Evolutionary conservation across 2,888 invertebrate genomes (phyloP).

Genomic region (Habroteleia sp.): DNA sequence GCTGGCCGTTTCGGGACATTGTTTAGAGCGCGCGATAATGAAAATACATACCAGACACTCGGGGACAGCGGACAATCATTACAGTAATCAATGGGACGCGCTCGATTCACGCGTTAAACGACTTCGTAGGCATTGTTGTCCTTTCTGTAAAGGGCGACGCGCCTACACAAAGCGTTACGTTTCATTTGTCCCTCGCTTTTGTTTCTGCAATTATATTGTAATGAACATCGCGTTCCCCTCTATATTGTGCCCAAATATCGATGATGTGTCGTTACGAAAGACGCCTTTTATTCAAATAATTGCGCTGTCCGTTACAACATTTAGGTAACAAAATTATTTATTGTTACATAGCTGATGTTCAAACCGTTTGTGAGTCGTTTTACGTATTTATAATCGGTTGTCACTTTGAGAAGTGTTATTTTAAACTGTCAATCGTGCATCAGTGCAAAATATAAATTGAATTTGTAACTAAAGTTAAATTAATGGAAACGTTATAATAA

Average conservation of each 20-base stretch:
- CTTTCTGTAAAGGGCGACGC: slow-evolving; percentile 61
- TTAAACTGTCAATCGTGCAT: slow-evolving; percentile 9
- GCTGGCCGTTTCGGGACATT: slow-evolving; percentile 65
- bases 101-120: slow-evolving; percentile 64
- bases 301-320: slow-evolving; percentile 56
- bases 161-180: slow-evolving; percentile 60
- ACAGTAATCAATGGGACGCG: slow-evolving; percentile 67
- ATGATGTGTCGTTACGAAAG: slow-evolving; percentile 56
- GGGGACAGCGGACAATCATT: slow-evolving; percentile 67
- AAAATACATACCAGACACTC: slow-evolving; percentile 71
- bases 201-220: slow-evolving; percentile 64
- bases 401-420: slow-evolving; percentile 16
- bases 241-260: slow-evolving; percentile 51
- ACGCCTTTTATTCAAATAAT: slow-evolving; percentile 55
- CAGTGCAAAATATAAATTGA: neutral
- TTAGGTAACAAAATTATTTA: slow-evolving; percentile 35
- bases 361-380: slow-evolving; percentile 30
- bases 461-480: too few species aligned
- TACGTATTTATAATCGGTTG: slow-evolving; percentile 11
- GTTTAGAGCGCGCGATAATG: slow-evolving; percentile 72
- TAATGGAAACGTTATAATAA: too few species aligned
- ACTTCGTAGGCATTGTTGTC: slow-evolving; percentile 59
- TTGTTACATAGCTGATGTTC: slow-evolving; percentile 44
- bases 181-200: slow-evolving; percentile 63
- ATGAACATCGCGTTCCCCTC: slow-evolving; percentile 61